phyloP scores from a whole-genome alignment of 2,888 invertebrate genomes.

The Apamea monoglypha region DNA sequence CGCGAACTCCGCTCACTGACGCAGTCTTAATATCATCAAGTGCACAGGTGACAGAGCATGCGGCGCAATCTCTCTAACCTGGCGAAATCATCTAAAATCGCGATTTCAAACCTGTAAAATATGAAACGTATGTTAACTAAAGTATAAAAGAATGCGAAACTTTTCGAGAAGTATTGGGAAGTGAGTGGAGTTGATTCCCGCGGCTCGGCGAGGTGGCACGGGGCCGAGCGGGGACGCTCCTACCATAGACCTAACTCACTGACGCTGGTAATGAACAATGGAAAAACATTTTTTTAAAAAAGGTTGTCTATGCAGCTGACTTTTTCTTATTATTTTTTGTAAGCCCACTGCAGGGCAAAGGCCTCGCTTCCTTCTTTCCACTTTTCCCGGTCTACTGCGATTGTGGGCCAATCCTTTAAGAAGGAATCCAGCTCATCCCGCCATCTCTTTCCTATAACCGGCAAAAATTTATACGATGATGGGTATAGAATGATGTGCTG shows the following conservation, averaged over 20 bases:
- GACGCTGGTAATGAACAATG: too few species aligned
- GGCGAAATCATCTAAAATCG: neutral
- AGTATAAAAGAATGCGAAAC: constrained; percentile 6
- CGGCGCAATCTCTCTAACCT: neutral
- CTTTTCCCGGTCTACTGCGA: too few species aligned
- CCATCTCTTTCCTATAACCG: neutral
- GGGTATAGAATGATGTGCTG: neutral
- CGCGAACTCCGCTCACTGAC: neutral
- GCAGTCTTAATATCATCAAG: neutral
- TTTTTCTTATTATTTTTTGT: neutral
- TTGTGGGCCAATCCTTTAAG: too few species aligned
- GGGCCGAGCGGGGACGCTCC: constrained; percentile 1
- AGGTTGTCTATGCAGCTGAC: too few species aligned
- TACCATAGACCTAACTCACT: constrained; percentile 29
- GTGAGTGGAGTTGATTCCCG: constrained; percentile 23
- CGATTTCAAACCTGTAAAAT: neutral
- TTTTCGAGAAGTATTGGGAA: constrained; percentile 13
- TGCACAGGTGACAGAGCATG: too few species aligned
- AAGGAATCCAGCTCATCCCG: too few species aligned
- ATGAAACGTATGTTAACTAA: neutral
- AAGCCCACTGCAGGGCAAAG: too few species aligned
- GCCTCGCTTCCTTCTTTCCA: too few species aligned
- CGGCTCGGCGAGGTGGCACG: constrained; percentile 12
- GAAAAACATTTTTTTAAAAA: too few species aligned
- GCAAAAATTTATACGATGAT: neutral